A percentile compares a stretch with the other conserved stretches of the same genome.
Conservation (phyloP, 1,140 invertebrate genomes). For the Ruditapes philippinarum region DNA sequence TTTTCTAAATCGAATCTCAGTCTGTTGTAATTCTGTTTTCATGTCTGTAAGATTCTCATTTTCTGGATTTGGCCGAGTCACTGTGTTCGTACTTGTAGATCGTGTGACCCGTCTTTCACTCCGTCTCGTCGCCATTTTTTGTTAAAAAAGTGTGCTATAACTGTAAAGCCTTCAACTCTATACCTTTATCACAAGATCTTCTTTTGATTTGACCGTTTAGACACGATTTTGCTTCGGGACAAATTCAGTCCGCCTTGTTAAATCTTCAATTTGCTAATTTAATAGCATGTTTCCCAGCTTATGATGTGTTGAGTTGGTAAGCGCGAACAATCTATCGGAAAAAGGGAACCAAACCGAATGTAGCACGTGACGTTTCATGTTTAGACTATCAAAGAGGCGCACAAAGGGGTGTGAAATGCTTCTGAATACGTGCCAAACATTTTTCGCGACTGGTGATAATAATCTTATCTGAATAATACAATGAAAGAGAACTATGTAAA, state of each 20-base stretch:
- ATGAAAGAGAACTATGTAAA: too few species aligned
- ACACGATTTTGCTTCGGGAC: constrained; percentile 27
- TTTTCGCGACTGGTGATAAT: too few species aligned
- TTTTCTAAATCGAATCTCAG: constrained; percentile 62
- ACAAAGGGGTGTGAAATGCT: constrained; percentile 17
- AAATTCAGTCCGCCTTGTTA: background rate
- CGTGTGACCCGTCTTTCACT: constrained; percentile 51
- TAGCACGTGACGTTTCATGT: background rate
- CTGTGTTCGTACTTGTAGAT: constrained; percentile 35
- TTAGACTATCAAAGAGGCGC: background rate
- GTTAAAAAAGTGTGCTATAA: background rate
- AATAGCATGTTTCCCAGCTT: background rate
- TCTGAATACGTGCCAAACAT: background rate
- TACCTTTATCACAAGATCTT: background rate
- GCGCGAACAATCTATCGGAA: background rate
- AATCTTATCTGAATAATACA: too few species aligned
- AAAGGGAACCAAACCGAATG: background rate
- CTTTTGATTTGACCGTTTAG: background rate
- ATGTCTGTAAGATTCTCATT: constrained; percentile 27
- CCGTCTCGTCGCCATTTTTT: constrained; percentile 57
- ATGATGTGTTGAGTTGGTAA: too few species aligned
- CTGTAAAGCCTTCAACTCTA: background rate
- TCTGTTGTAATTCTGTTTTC: constrained; percentile 59
- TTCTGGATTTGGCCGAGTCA: background rate
- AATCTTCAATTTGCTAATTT: background rate